phyloP scores from a whole-genome alignment of 2,888 invertebrate species.

The Limnephilus lunatus region DNA sequence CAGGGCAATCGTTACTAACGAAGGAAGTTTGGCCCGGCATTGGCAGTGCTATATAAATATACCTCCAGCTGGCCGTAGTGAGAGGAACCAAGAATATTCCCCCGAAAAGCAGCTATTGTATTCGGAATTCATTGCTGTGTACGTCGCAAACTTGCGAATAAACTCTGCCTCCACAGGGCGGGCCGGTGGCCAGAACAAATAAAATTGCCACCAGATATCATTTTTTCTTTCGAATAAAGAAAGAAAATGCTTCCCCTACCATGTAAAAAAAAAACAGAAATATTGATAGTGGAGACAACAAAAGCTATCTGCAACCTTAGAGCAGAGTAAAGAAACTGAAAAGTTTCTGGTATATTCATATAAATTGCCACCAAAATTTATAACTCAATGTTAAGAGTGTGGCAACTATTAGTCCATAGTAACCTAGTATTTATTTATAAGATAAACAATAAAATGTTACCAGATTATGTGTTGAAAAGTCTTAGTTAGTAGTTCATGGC shows the following conservation, averaged over 20 bases:
- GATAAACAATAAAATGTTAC: no score
- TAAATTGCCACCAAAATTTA: no score
- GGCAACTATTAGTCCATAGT: no score
- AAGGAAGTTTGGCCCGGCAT: conserved; percentile 5
- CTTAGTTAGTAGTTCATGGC: no score
- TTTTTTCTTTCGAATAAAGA: not conserved
- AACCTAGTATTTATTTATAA: no score
- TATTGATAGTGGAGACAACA: not conserved
- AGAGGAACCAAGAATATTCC: conserved; percentile 53
- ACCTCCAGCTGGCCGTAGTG: conserved; percentile 6
- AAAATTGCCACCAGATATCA: not conserved
- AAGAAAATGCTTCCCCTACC: no score
- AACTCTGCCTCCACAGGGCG: conserved; percentile 50
- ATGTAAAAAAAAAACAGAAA: not conserved
- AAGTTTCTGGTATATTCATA: no score
- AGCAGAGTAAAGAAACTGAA: not conserved
- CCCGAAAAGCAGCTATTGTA: conserved; percentile 64
- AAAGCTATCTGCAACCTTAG: not conserved
- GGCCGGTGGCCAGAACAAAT: not conserved
- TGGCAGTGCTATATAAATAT: not conserved
- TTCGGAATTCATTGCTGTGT: conserved; percentile 65
- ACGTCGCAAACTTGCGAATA: conserved; percentile 57
- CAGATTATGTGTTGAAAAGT: no score
- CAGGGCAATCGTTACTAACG: conserved; percentile 37
- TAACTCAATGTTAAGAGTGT: no score